Evolutionary conservation across 2,113 vertebrate species (phyloP).

Genomic region (Apteryx owenii): DNA sequence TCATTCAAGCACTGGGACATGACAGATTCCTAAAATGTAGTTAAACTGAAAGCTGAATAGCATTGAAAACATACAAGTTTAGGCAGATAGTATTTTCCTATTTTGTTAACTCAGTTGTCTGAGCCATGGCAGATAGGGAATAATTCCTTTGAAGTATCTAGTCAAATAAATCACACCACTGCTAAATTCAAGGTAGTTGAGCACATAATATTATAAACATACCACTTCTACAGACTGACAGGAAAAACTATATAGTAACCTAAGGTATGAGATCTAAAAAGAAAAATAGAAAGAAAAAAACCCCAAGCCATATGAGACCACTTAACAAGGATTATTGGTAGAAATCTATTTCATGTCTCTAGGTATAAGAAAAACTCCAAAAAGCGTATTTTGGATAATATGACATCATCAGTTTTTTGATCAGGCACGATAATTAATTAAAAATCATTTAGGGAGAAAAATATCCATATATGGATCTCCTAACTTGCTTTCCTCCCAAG

Average conservation of each 20-base stretch:
- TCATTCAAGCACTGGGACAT: neutral
- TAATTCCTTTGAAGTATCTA: neutral
- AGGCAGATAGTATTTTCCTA: neutral
- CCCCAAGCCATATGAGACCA: neutral
- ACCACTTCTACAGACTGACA: neutral
- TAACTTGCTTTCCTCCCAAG: neutral
- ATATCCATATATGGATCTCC: neutral
- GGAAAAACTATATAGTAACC: neutral
- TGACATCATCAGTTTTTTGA: neutral
- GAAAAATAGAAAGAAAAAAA: too few species aligned
- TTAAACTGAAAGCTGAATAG: neutral
- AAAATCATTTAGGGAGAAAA: neutral
- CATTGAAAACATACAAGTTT: neutral
- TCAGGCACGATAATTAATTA: neutral
- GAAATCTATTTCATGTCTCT: neutral
- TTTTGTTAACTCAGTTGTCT: neutral
- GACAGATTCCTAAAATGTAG: neutral
- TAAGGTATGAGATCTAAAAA: too few species aligned
- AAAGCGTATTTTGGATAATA: neutral
- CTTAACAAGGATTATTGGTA: neutral
- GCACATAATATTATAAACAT: neutral
- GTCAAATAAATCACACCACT: neutral
- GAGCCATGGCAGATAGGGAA: neutral
- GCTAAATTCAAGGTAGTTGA: neutral
- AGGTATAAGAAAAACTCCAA: neutral